phyloP scores from a whole-genome alignment of 53 echinoderm and acorn worm species.

The Zoroaster sp. region DNA sequence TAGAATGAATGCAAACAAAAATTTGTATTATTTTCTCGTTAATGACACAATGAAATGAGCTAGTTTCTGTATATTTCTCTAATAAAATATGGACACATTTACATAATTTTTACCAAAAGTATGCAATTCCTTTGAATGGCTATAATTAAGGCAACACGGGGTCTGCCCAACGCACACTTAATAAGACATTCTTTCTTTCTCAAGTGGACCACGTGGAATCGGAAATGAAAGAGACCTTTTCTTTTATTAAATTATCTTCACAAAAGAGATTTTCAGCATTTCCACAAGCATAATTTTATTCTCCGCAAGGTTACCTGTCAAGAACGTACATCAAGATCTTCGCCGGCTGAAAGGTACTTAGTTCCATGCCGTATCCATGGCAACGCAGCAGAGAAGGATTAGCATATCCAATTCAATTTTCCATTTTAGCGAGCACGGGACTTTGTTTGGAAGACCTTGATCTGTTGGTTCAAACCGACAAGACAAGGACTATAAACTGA shows the following conservation, averaged over 20 bases:
- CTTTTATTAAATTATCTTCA: background rate
- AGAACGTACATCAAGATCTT: background rate
- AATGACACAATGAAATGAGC: too few species aligned
- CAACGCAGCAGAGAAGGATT: conserved; percentile 9
- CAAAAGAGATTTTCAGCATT: background rate
- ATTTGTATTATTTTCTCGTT: too few species aligned
- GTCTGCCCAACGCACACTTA: background rate
- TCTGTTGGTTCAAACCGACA: background rate
- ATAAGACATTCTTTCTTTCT: background rate
- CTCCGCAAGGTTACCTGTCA: conserved; percentile 3
- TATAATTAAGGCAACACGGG: background rate
- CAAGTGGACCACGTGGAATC: background rate
- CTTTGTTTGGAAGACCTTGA: conserved; percentile 18
- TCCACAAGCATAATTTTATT: background rate
- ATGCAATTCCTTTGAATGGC: too few species aligned
- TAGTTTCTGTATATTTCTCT: too few species aligned
- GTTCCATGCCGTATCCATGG: conserved; percentile 42
- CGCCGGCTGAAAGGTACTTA: conserved; percentile 10
- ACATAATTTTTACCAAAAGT: too few species aligned
- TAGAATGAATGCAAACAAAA: too few species aligned
- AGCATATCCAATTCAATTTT: conserved; percentile 35
- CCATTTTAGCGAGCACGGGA: background rate
- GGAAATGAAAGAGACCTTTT: background rate
- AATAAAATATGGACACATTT: too few species aligned
- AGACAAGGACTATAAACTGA: background rate